Base-by-base conservation (phyloP, 2,113 vertebrate genomes). In the Geococcyx californianus region DNA sequence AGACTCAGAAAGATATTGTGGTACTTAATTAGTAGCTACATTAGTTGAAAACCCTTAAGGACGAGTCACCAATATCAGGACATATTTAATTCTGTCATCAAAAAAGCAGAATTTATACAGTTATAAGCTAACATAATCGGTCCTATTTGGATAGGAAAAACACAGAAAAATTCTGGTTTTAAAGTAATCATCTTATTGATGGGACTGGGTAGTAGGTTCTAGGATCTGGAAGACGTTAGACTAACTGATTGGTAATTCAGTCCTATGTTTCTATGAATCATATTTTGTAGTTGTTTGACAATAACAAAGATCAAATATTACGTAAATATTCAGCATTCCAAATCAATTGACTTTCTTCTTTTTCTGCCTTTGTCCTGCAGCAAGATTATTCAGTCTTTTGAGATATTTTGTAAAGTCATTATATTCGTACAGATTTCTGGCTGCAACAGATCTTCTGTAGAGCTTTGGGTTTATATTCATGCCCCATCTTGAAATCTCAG, bases 381-480 rank as follows among this genome's bases (percentile, higher is more conserved):
- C 60, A 91, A 89, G 58, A 78, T 91, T 95, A 74, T 89, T 87
- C 52, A 69, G 40, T 80, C 58, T 81, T 93, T 76, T 80, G 76
- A 94, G 69, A 45, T 84, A 70, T 42, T 94, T 73, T 76, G 17
- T 82, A 58, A 82, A 72, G 33, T 77, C 51, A 38, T 92, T 88
- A 69, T 87, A 82, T 62, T 79, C 40, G 66, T 66, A 62, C 12
- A 34, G 51, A 89, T 73, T 85, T 80, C 63, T 85, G 58, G 23
- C 47, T 90, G 63, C 78, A 95, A 45, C 42, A 90, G 63, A 79
- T 77, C 44, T 70, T 86, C 54, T 55, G 21, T 33, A 80, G 38
- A 70, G 63, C 34, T 90, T 74, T 63, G 29, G 33, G 14, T 93
- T 77, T 80, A 60, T 58, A 88, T 87, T 94, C 55, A 59, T n/a